Evolutionary conservation across 2,113 vertebrate genomes (phyloP).

Genomic region (Dicentrarchus labrax): DNA sequence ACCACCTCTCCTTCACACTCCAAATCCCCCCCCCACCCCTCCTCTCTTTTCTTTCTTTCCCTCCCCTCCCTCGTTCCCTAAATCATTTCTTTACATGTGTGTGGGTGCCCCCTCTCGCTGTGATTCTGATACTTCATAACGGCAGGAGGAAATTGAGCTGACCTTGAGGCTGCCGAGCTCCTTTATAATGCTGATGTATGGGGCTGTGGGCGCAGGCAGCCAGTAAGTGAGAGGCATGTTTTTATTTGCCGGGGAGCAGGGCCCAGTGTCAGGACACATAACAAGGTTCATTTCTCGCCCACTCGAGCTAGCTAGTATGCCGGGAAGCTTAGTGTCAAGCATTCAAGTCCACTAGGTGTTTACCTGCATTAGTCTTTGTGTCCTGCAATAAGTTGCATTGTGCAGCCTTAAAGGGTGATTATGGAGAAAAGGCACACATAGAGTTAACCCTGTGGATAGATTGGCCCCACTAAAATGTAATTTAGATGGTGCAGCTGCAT

Average conservation of each 20-base stretch:
- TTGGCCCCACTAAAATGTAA: constrained; percentile 40
- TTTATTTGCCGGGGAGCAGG: constrained; percentile 84
- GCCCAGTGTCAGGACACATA: constrained; percentile 84
- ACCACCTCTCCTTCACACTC: constrained; percentile 69
- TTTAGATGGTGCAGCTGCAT: constrained; percentile 32
- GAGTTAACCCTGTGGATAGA: constrained; percentile 47
- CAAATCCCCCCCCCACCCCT: constrained; percentile 3
- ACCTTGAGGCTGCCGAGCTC: constrained; percentile 83
- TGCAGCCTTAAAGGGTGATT: constrained; percentile 37
- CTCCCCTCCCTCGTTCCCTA: constrained; percentile 46
- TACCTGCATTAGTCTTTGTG: constrained; percentile 74
- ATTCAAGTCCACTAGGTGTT: constrained; percentile 64
- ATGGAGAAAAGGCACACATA: constrained; percentile 27
- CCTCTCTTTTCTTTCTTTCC: neutral
- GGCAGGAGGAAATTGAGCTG: constrained; percentile 85
- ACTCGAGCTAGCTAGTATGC: constrained; percentile 63
- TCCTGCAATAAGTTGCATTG: constrained; percentile 56
- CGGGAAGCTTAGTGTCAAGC: constrained; percentile 69
- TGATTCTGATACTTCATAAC: constrained; percentile 82
- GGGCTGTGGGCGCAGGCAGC: constrained; percentile 74
- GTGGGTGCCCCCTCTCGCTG: constrained; percentile 77
- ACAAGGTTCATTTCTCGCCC: constrained; percentile 84
- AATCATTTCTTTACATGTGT: constrained; percentile 82
- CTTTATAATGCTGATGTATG: constrained; percentile 86
- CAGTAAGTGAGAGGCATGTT: constrained; percentile 87